Base-by-base conservation (phyloP, 2,113 vertebrate species). In the Paratilapia polleni region DNA sequence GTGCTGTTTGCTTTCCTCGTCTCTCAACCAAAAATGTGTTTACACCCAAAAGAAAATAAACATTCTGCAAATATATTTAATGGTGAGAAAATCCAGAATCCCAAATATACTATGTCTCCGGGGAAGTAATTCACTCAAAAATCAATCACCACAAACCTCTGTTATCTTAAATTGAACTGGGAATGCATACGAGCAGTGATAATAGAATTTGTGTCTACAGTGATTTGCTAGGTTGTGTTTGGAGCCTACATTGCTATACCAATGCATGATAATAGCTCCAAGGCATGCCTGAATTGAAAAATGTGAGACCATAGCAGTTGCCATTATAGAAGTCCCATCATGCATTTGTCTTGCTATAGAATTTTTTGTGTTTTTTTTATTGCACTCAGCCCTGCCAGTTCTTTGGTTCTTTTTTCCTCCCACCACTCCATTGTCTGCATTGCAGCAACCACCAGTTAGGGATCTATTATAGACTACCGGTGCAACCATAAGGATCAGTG, bases 131-230 rank as follows among this genome's bases (percentile, higher is more conserved):
- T 85, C 76, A 77, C 52, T 79, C 70, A 78, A 81, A 88, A 89
- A 78, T 77, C 78, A 84, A 89, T 86, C 84, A 83, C 38, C 58
- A 38, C 66, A 70, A 83, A 80, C 76, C 64, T 41, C 74, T 77
- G 86, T 74, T 88, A 91, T 92, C 88, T 91, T 54, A 88, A 82
- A 93, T 89, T 92, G 87, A 86, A 90, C 76, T 49, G 76, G 52
- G 70, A 81, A 66, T 68, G 81, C 82, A 84, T 87, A 78, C 22
- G 10, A 81, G 64, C 81, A 31, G 20, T 61, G 28, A 82, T 78
- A 93, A 91, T 87, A 70, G 83, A 89, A 92, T 85, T 60, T 86
- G 77, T 87, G 68, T 78, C 81, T 77, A 36, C 57, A 47, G 49
- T 80, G 80, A 78, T 87, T 84, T 84, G 62, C 63, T 19, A 5